phyloP scores from a whole-genome alignment of 2,113 vertebrate genomes.

The Delphinapterus leucas region DNA sequence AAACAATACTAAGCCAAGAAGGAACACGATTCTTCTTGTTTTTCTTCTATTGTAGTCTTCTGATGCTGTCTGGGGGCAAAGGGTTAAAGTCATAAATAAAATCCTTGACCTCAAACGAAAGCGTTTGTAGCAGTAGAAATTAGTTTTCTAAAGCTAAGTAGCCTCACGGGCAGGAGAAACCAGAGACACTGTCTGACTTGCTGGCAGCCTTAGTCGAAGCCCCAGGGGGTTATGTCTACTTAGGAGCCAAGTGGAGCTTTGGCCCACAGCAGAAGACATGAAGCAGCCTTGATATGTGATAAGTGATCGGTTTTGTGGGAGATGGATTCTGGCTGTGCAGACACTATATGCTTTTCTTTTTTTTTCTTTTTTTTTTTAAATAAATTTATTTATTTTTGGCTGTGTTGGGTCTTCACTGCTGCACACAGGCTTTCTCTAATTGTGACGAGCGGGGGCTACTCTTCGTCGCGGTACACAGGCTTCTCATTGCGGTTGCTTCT shows the following conservation, averaged over 20 bases:
- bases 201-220: not conserved
- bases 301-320: not conserved
- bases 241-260: not conserved
- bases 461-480: no score
- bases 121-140: not conserved
- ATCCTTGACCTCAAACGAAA: not conserved
- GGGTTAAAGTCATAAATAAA: constrained; percentile 28
- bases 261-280: not conserved
- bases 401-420: no score
- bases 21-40: not conserved
- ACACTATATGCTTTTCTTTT: not conserved
- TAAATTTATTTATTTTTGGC: no score
- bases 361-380: no score
- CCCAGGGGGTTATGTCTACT: not conserved
- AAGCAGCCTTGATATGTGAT: not conserved
- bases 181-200: not conserved
- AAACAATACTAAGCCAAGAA: not conserved
- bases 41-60: not conserved
- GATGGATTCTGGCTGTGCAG: not conserved
- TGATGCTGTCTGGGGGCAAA: not conserved
- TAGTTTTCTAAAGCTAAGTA: not conserved
- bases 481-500: no score
- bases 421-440: no score
- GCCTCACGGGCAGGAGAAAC: not conserved
- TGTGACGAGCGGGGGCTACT: no score